Evolutionary conservation across 64 coral and sea anemone genomes (phyloP).

Genomic region (Montipora foliosa): DNA sequence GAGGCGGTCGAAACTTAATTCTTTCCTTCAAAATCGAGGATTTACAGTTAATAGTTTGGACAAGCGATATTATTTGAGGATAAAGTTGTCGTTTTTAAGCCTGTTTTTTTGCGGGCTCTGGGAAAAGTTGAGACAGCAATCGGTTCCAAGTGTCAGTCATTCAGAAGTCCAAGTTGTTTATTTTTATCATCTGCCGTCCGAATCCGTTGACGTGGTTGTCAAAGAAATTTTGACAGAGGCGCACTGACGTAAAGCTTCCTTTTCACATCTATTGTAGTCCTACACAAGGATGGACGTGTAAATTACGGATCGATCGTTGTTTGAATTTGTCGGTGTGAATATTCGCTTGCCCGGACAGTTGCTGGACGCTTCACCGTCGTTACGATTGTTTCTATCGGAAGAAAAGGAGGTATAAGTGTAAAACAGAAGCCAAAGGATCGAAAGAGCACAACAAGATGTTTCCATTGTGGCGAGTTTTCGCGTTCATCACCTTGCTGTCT

Average conservation of each 20-base stretch:
- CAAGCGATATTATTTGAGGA: background rate
- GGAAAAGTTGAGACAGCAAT: background rate
- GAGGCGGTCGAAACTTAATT: background rate
- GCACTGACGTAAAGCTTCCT: background rate
- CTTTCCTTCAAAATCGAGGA: background rate
- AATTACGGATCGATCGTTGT: background rate
- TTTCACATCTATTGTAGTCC: background rate
- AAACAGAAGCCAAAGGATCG: background rate
- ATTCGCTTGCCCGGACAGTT: background rate
- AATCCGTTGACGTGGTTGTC: background rate
- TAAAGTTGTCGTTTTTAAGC: background rate
- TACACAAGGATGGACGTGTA: background rate
- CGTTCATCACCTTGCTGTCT: background rate
- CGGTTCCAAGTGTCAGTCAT: background rate
- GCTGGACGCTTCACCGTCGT: background rate
- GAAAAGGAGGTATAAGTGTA: background rate
- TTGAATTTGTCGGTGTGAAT: background rate
- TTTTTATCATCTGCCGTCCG: background rate
- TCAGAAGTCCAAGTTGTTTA: conserved; percentile 13
- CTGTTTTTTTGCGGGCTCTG: background rate
- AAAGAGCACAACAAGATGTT: background rate
- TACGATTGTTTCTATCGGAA: background rate
- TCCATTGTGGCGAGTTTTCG: background rate
- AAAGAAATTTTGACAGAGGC: background rate
- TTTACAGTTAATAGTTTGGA: background rate